Percentiles rank a stretch among this genome's conserved stretches.
These are phyloP conservation scores for Drosophila arawakana DNA, from an alignment of 1,140 invertebrate genomes.

Conservation along the genomic window DNA sequence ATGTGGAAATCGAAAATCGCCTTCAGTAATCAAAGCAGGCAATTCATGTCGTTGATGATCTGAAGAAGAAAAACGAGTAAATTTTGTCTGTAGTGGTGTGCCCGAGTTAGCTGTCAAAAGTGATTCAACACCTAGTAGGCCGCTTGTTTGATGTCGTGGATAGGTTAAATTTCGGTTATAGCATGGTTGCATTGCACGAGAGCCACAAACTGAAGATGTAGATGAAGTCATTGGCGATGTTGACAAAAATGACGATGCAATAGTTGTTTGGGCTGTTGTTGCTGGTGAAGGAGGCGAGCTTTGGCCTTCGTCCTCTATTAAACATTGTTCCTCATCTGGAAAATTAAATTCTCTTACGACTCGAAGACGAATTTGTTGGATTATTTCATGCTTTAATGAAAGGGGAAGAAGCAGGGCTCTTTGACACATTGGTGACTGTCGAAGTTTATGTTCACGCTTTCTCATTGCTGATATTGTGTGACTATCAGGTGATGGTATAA, in stretches of 20 bases:
- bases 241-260: conserved; percentile 60
- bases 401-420: conserved; percentile 90
- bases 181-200: conserved; percentile 72
- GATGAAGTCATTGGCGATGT: conserved; percentile 59
- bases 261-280: conserved; percentile 56
- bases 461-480: conserved; percentile 92
- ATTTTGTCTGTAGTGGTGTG: no score
- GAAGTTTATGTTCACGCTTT: conserved; percentile 93
- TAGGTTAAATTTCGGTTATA: conserved; percentile 87
- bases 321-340: conserved; percentile 88
- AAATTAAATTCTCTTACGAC: conserved; percentile 97
- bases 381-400: conserved; percentile 91
- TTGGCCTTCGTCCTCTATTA: conserved; percentile 69
- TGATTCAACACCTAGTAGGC: conserved; percentile 69
- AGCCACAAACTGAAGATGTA: conserved; percentile 70
- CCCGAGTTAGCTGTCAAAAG: no score
- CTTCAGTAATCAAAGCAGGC: no score
- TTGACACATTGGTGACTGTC: conserved; percentile 91
- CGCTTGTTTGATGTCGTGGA: conserved; percentile 85
- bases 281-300: conserved; percentile 80
- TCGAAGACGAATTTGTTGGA: conserved; percentile 91
- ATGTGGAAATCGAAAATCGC: no score
- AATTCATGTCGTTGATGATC: no score
- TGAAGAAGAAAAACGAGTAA: no score
- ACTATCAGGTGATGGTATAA: conserved; percentile 89